Conservation (phyloP, 2,888 invertebrate genomes). For the Nephrotoma flavescens region DNA sequence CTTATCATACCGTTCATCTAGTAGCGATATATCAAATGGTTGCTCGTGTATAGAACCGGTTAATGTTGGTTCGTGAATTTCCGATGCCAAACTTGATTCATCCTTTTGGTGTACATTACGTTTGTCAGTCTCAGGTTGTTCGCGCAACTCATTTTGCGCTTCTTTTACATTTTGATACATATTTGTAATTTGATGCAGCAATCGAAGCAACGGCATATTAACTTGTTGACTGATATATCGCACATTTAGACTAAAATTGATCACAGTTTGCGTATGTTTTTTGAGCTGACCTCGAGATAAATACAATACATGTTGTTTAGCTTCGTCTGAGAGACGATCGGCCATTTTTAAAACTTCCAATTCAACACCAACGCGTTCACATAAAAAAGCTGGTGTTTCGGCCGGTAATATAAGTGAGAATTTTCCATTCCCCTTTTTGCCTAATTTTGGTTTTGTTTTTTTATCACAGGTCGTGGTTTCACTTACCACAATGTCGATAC, state of each 20-base stretch:
- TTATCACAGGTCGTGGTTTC: conserved; percentile 42
- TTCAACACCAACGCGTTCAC: conserved; percentile 80
- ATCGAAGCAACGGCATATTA: conserved; percentile 84
- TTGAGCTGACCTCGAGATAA: conserved; percentile 76
- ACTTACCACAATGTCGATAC: conserved; percentile 89
- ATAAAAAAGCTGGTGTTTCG: conserved; percentile 80
- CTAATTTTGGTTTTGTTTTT: conserved; percentile 31
- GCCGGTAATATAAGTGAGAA: conserved; percentile 36
- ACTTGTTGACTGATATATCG: conserved; percentile 87
- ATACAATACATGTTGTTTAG: conserved; percentile 71
- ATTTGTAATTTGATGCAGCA: conserved; percentile 90
- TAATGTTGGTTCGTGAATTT: conserved; percentile 28
- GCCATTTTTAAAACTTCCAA: conserved; percentile 80
- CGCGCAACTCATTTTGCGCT: conserved; percentile 78
- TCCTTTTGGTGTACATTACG: conserved; percentile 35
- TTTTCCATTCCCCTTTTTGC: conserved; percentile 23
- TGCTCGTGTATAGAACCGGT: conserved; percentile 27
- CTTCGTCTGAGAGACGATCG: conserved; percentile 76
- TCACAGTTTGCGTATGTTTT: conserved; percentile 80
- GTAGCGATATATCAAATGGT: conserved; percentile 23
- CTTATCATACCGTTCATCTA: conserved; percentile 31
- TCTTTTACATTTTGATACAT: conserved; percentile 97
- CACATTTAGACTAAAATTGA: conserved; percentile 79
- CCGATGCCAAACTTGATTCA: conserved; percentile 40
- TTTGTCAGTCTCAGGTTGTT: conserved; percentile 39